Conservation (phyloP, 2,888 invertebrate species). For the Steinernema hermaphroditum region DNA sequence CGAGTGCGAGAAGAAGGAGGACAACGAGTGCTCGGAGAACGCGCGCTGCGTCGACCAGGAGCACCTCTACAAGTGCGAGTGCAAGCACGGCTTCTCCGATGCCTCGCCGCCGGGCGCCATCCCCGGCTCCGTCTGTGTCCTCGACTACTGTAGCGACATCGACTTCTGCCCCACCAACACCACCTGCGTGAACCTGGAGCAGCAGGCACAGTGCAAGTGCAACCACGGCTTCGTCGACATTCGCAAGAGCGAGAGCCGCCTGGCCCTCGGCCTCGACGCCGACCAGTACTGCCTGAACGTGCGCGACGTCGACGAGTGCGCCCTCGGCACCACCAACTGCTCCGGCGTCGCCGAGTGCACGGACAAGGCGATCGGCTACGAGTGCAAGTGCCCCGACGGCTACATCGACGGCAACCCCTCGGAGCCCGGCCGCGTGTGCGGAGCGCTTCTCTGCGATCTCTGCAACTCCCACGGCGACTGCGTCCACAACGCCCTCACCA, state of each 20-base stretch:
- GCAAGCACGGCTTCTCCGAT: constrained; percentile 61
- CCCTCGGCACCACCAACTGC: constrained; percentile 65
- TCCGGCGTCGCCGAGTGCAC: constrained; percentile 64
- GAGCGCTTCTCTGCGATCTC: constrained; percentile 61
- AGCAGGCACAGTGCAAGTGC: constrained; percentile 87
- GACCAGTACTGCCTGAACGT: constrained; percentile 59
- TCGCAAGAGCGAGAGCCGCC: constrained; percentile 52
- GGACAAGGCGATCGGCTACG: constrained; percentile 62
- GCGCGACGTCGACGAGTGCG: constrained; percentile 65
- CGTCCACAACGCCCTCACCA: constrained; percentile 62
- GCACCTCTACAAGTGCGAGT: constrained; percentile 66
- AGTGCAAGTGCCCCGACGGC: constrained; percentile 63
- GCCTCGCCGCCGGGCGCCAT: constrained; percentile 57
- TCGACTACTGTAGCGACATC: constrained; percentile 66
- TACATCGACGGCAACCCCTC: constrained; percentile 64
- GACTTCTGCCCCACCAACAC: constrained; percentile 88
- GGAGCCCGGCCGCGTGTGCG: constrained; percentile 63
- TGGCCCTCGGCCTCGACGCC: constrained; percentile 52
- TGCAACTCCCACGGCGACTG: constrained; percentile 60
- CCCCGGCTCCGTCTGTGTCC: constrained; percentile 58
- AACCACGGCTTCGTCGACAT: constrained; percentile 81
- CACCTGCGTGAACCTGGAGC: constrained; percentile 86
- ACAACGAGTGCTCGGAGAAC: constrained; percentile 62
- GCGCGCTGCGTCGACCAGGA: constrained; percentile 65
- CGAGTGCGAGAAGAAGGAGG: constrained; percentile 61